phyloP scores from a whole-genome alignment of 2,888 invertebrate genomes.

The Clanis bilineata region DNA sequence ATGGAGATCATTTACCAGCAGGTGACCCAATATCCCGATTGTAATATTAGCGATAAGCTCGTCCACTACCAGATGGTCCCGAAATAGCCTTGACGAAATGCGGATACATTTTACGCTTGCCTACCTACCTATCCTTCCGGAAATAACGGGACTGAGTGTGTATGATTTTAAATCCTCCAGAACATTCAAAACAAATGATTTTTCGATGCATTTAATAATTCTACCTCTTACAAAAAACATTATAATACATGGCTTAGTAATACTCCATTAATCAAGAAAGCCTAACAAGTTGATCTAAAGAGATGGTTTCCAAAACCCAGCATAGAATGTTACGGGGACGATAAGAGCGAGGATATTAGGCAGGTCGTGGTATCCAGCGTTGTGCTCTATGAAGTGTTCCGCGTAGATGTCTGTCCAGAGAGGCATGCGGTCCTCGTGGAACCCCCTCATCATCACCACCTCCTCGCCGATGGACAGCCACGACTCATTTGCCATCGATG shows the following conservation, averaged over 20 bases:
- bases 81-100: too few relatives aligned
- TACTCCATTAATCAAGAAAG: neutral
- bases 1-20: too few relatives aligned
- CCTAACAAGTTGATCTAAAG: neutral
- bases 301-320: constrained; percentile 24
- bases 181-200: neutral
- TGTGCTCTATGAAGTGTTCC: constrained; percentile 53
- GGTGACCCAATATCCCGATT: too few relatives aligned
- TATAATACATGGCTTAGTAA: constrained; percentile 40
- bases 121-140: too few relatives aligned
- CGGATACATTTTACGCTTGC: too few relatives aligned
- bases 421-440: constrained; percentile 49
- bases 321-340: constrained; percentile 28
- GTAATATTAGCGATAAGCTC: too few relatives aligned
- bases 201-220: neutral
- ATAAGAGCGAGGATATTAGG: constrained; percentile 28
- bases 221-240: neutral
- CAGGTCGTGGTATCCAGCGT: constrained; percentile 18
- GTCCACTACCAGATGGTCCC: too few relatives aligned
- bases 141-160: too few relatives aligned
- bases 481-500: constrained; percentile 40
- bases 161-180: too few relatives aligned
- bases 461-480: constrained; percentile 50
- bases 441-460: constrained; percentile 33
- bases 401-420: constrained; percentile 61